Percentiles rank a stretch among this genome's conserved stretches.
These are phyloP conservation scores for Paralvinella palmiformis DNA, from an alignment of 1,140 invertebrate genomes.

Conservation along the genomic window DNA sequence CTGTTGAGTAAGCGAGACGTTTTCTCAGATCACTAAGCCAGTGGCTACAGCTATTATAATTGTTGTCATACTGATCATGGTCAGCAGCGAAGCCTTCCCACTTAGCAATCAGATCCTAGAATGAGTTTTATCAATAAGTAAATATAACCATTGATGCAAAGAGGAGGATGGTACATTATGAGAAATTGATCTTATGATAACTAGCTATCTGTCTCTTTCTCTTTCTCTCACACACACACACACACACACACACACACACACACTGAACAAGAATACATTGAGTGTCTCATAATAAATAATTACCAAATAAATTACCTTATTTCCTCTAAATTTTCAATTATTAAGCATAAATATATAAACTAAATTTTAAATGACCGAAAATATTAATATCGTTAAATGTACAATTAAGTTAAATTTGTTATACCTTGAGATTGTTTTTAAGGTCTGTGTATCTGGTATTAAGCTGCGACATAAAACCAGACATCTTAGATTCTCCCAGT, in stretches of 20 bases:
- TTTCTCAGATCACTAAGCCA: slow-evolving; percentile 67
- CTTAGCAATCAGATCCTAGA: slow-evolving; percentile 49
- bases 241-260: too few relatives aligned
- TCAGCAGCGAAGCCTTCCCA: slow-evolving; percentile 81
- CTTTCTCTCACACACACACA: too few relatives aligned
- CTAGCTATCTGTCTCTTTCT: too few relatives aligned
- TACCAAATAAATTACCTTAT: background rate
- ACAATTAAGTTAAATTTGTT: slow-evolving; percentile 8
- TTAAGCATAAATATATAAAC: too few relatives aligned
- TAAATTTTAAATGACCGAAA: too few relatives aligned
- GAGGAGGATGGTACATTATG: background rate
- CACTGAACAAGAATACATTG: too few relatives aligned
- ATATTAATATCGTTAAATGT: background rate
- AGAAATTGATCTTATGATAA: too few relatives aligned
- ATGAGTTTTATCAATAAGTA: slow-evolving; percentile 8
- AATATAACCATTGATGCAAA: slow-evolving; percentile 1
- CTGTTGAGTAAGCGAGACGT: slow-evolving; percentile 62
- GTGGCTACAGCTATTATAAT: slow-evolving; percentile 67
- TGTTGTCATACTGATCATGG: slow-evolving; percentile 73
- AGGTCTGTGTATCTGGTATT: slow-evolving; percentile 77
- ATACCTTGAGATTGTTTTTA: slow-evolving; percentile 69
- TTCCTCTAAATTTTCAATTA: background rate
- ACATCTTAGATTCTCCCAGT: slow-evolving; percentile 65
- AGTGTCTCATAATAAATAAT: too few relatives aligned
- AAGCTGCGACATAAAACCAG: slow-evolving; percentile 69